phyloP scores from a whole-genome alignment of 2,113 vertebrate species.

The Bufo bufo region DNA sequence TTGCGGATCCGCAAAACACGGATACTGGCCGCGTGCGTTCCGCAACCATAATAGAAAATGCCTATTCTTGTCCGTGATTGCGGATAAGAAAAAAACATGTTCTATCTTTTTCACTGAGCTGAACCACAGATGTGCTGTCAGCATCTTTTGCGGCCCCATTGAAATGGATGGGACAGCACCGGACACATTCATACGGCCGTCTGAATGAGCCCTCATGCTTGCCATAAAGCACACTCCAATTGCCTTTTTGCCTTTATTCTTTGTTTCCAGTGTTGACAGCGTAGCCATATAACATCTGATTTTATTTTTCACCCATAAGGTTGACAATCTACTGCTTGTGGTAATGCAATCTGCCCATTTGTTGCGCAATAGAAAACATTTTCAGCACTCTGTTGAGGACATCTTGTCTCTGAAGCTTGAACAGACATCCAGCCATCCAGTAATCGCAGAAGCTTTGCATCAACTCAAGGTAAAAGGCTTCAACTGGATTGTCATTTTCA shows the following conservation, averaged over 20 bases:
- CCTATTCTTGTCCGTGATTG: too few species aligned
- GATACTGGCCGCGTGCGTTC: not conserved
- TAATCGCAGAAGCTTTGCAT: constrained; percentile 89
- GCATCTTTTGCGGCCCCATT: too few species aligned
- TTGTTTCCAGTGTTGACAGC: not conserved
- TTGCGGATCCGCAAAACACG: too few species aligned
- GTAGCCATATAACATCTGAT: not conserved
- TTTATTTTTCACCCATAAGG: constrained; percentile 71
- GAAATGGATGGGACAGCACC: too few species aligned
- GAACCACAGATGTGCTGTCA: too few species aligned
- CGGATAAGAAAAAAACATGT: too few species aligned
- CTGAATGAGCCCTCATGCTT: too few species aligned
- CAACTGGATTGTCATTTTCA: too few species aligned
- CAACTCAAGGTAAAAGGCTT: constrained; percentile 85
- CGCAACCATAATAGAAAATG: too few species aligned
- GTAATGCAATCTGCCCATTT: constrained; percentile 93
- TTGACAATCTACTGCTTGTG: constrained; percentile 89
- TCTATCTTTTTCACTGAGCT: too few species aligned
- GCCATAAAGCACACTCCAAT: not conserved
- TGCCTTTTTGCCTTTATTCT: not conserved
- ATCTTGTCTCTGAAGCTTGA: constrained; percentile 85
- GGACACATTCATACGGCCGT: too few species aligned
- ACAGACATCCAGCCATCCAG: constrained; percentile 94
- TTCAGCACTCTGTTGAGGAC: constrained; percentile 90
- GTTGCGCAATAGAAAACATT: constrained; percentile 86